These are phyloP conservation scores for Bradynema listronoti DNA, from an alignment of 1,140 invertebrate genomes.

Conservation along the genomic window DNA sequence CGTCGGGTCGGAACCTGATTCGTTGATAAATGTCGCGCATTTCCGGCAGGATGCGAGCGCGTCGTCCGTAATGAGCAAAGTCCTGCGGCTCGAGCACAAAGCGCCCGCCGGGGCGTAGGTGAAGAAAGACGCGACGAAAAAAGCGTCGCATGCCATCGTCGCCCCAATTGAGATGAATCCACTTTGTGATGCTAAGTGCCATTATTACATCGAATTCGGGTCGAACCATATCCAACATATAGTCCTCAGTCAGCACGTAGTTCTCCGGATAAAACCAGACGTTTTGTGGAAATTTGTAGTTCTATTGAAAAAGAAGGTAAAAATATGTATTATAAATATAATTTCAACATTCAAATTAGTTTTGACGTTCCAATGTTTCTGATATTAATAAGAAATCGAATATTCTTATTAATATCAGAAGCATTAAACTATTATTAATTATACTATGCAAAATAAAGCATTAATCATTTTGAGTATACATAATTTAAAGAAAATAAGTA, in stretches of 20 bases:
- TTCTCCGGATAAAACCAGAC: conserved; percentile 70
- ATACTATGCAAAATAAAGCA: too few species aligned
- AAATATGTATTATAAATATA: too few species aligned
- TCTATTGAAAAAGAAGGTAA: conserved; percentile 66
- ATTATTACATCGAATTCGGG: conserved; percentile 86
- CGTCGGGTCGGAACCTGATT: neutral
- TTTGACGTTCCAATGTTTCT: too few species aligned
- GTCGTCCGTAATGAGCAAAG: neutral
- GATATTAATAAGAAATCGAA: too few species aligned
- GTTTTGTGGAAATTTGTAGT: conserved; percentile 48
- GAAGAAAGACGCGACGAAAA: conserved; percentile 80
- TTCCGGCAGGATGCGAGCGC: neutral
- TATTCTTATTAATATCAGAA: too few species aligned
- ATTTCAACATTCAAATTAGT: too few species aligned
- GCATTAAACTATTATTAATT: too few species aligned
- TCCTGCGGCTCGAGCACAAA: conserved; percentile 1
- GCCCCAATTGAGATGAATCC: conserved; percentile 94
- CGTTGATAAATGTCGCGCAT: conserved; percentile 1
- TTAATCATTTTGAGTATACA: too few species aligned
- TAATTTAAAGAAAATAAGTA: conserved; percentile 7
- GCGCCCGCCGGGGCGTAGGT: conserved; percentile 65
- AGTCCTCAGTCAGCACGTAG: conserved; percentile 64
- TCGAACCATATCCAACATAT: conserved; percentile 21
- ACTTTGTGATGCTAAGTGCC: conserved; percentile 90
- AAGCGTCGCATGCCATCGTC: conserved; percentile 85